Evolutionary conservation across 2,797 vertebrate genomes (phyloP).

Genomic region (Channa striata): DNA sequence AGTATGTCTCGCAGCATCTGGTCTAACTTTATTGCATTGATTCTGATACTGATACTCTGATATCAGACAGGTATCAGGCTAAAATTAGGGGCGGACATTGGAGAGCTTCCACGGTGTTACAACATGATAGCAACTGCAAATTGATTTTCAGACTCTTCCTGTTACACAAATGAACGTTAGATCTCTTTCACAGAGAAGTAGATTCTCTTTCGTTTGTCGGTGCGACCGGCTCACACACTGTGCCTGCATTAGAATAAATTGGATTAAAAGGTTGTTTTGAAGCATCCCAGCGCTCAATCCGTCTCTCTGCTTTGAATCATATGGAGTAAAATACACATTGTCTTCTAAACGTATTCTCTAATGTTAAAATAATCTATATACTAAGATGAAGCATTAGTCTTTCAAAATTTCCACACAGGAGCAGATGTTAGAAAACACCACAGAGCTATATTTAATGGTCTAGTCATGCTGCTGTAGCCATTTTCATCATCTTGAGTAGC

Average conservation of each 20-base stretch:
- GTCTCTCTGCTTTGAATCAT: not conserved
- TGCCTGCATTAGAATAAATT: not conserved
- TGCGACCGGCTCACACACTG: not conserved
- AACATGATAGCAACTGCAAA: conserved; percentile 5
- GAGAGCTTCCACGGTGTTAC: conserved; percentile 10
- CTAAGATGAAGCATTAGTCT: conserved; percentile 23
- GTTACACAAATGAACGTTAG: not conserved
- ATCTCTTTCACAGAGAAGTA: conserved; percentile 13
- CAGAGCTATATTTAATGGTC: conserved; percentile 64
- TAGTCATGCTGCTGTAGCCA: conserved; percentile 57
- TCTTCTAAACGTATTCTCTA: conserved; percentile 3
- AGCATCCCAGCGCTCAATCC: not conserved
- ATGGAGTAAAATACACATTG: conserved; percentile 2
- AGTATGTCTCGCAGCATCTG: not conserved
- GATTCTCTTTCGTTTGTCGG: not conserved
- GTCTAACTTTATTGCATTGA: not conserved
- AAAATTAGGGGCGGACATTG: conserved; percentile 1
- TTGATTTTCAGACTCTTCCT: conserved; percentile 25
- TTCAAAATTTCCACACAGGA: conserved; percentile 43
- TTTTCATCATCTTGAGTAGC: conserved; percentile 79
- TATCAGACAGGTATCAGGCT: not conserved
- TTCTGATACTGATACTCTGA: not conserved
- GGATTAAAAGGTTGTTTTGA: not conserved
- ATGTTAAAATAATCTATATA: conserved; percentile 18
- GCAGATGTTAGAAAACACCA: conserved; percentile 63